A percentile compares a stretch with the other conserved stretches of the same genome.
phyloP scores from a whole-genome alignment of 2,888 invertebrate genomes.

The Drosophila prolongata region DNA sequence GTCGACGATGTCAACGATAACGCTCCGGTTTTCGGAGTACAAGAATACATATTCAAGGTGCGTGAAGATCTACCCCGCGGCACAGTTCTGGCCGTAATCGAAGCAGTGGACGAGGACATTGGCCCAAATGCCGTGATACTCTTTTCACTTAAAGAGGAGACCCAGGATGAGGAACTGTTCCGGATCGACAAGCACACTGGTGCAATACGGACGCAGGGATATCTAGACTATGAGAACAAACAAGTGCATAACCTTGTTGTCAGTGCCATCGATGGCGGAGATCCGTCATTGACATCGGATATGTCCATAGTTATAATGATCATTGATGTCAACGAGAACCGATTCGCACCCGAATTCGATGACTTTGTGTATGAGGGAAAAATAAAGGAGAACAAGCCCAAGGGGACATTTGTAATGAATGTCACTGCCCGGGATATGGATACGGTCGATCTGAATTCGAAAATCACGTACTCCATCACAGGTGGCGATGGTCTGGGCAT shows the following conservation, averaged over 20 bases:
- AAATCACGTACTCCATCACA: conserved; percentile 93
- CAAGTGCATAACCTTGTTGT: conserved; percentile 95
- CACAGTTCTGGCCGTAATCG: conserved; percentile 93
- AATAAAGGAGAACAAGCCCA: conserved; percentile 92
- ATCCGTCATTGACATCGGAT: conserved; percentile 91
- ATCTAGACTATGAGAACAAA: conserved; percentile 94
- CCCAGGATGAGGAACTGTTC: conserved; percentile 85
- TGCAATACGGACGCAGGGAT: conserved; percentile 91
- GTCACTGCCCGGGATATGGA: conserved; percentile 93
- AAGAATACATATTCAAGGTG: conserved; percentile 91
- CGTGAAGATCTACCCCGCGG: conserved; percentile 96
- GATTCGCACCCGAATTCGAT: conserved; percentile 92
- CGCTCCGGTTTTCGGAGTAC: conserved; percentile 91
- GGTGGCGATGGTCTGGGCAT: conserved; percentile 96
- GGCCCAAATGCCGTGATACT: conserved; percentile 92
- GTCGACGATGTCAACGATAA: conserved; percentile 97
- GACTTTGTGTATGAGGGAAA: conserved; percentile 91
- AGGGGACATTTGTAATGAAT: conserved; percentile 91
- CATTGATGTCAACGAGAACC: conserved; percentile 97
- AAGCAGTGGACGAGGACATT: conserved; percentile 92
- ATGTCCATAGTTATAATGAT: conserved; percentile 93
- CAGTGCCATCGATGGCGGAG: conserved; percentile 93
- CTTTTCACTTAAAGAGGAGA: conserved; percentile 90
- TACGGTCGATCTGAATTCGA: conserved; percentile 91
- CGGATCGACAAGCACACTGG: conserved; percentile 94